These are phyloP conservation scores for Nomada hirtipes DNA, from an alignment of 2,888 invertebrate genomes.

Conservation along the genomic window DNA sequence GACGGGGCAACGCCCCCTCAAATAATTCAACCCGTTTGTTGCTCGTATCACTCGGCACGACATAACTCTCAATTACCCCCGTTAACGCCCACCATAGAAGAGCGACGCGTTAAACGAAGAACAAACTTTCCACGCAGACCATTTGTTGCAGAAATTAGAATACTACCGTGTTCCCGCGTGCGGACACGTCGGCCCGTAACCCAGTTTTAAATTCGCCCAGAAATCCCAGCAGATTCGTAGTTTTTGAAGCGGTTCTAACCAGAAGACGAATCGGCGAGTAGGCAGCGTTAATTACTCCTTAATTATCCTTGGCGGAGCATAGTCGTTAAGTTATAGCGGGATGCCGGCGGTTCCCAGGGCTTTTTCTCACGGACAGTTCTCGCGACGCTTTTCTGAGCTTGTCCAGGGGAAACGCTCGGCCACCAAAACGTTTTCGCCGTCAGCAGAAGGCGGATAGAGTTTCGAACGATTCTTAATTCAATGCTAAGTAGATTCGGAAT, in stretches of 20 bases:
- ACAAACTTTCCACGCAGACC: not conserved
- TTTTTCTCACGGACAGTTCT: conserved; percentile 47
- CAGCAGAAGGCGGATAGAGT: not conserved
- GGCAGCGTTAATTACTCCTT: conserved; percentile 70
- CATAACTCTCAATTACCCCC: too few relatives aligned
- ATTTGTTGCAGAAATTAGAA: conserved; percentile 22
- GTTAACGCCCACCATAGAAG: too few relatives aligned
- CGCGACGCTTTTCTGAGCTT: conserved; percentile 32
- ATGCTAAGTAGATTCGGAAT: conserved; percentile 39
- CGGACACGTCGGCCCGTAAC: conserved; percentile 22
- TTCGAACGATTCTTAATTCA: conserved; percentile 49
- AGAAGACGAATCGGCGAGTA: conserved; percentile 61
- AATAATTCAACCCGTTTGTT: too few relatives aligned
- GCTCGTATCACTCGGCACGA: too few relatives aligned
- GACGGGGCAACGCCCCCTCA: too few relatives aligned
- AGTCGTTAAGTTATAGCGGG: conserved; percentile 66
- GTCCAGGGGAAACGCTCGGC: not conserved
- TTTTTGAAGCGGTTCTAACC: conserved; percentile 41
- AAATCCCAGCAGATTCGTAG: conserved; percentile 34
- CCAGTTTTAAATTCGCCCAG: conserved; percentile 39
- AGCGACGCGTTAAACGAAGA: not conserved
- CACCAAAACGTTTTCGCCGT: conserved; percentile 24
- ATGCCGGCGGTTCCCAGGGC: conserved; percentile 12
- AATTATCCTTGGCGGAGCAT: conserved; percentile 65
- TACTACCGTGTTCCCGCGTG: conserved; percentile 8